Evolutionary conservation across 1,140 invertebrate genomes (phyloP), one percentile per base, ranked within the genome.

Genomic region (Papilio polyxenes): DNA sequence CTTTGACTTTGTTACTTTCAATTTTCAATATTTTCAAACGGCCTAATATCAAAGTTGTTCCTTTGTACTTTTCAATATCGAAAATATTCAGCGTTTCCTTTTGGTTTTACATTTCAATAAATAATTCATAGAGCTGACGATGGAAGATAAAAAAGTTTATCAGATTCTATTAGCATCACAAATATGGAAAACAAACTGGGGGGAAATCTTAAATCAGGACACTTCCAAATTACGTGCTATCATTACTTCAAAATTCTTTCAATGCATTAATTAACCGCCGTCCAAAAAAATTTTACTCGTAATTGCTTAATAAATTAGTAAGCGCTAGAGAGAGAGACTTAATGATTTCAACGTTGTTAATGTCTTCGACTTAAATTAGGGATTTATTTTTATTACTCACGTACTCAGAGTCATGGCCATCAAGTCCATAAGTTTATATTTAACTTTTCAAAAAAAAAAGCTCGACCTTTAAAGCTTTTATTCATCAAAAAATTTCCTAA

Each of bases 141-240:
- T 65, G 20, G 20, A 65, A 65, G 59, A 65, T 65, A 65, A 65
- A 65, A 65, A 65, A 53, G 17, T 59, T 65, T 65, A 65, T 65
- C n/a, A 65, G 20, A 65, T 65, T 65, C 20, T 65, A 65, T 65
- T 65, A 65, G 59, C 59, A 65, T 65, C 59, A 65, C 20, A 65
- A 65, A 65, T 65, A 65, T 65, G 59, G 20, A 31, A 65, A 65
- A 65, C 20, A 31, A 65, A 65, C n/a, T 6, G 59, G 20, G 59
- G 23, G 15, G 53, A 56, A 56, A 56, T 56, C 15, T 56, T 17
- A 31, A 65, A 65, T 65, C 59, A 31, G 59, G 59, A 31, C 59
- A 65, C 59, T 65, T 65, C 20, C 9, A 23, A 65, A 23, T 65
- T 65, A 65, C 59, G 59, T 65, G 59, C 20, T 23, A 65, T 23